phyloP scores from a whole-genome alignment of 2,797 vertebrate genomes.

The Bufotes viridis region DNA sequence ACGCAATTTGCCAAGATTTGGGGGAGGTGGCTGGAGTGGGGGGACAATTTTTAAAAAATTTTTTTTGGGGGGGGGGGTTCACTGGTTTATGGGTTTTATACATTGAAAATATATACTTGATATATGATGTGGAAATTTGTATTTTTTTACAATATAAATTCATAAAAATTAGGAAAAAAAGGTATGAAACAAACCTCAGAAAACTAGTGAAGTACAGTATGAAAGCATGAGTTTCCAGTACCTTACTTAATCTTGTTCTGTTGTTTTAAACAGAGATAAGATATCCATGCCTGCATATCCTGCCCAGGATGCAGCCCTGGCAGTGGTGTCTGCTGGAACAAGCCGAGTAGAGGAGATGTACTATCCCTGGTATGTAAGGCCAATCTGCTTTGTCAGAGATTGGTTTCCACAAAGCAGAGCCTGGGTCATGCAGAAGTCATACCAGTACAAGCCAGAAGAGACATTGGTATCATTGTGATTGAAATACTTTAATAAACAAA shows the following conservation, averaged over 20 bases:
- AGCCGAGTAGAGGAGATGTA: slow-evolving; percentile 73
- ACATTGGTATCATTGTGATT: neutral
- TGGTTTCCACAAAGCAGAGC: slow-evolving; percentile 73
- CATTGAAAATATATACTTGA: no score
- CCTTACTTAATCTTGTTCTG: neutral
- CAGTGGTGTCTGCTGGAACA: slow-evolving; percentile 80
- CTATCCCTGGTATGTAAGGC: slow-evolving; percentile 78
- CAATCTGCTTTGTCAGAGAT: slow-evolving; percentile 68
- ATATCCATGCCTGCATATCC: slow-evolving; percentile 71
- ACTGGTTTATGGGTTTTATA: no score
- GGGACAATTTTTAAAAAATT: no score
- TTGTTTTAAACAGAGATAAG: slow-evolving; percentile 30
- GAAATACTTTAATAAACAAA: neutral
- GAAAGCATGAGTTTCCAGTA: neutral
- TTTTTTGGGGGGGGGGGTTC: no score
- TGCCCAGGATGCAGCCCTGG: slow-evolving; percentile 79
- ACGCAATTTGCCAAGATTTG: no score
- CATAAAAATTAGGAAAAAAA: no score
- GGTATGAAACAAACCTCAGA: no score
- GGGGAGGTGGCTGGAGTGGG: no score
- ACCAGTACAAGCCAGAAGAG: slow-evolving; percentile 66
- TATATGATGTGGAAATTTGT: no score
- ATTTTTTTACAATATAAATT: no score
- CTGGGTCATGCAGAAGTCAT: slow-evolving; percentile 72
- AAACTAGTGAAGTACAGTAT: no score